Base-by-base conservation (phyloP, 2,888 invertebrate species). In the Therioaphis trifolii region DNA sequence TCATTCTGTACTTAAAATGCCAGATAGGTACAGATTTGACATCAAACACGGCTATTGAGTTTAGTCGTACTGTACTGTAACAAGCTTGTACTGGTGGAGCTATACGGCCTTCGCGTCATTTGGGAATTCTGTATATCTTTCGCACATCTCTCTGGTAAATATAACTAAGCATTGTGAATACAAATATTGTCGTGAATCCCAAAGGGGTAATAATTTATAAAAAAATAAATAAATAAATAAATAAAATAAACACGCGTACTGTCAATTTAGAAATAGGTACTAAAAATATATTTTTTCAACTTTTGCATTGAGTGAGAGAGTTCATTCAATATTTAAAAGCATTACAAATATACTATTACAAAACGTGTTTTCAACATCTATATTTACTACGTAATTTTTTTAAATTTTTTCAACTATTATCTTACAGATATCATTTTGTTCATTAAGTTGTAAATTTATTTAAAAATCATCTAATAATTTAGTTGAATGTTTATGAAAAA, bases 101-200 rank as follows among this genome's bases (percentile, higher is more conserved):
- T 21, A 15, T 35, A 35, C 3, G 49, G 2, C 12, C 9, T 66
- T 29, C 77, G 24, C 24, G 21, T 29, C 21, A 18, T 52, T 35
- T 29, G 52, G 35, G 35, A 78, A 78, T 77, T 77, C 24, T 15
- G 66, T 78, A 40, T 18, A 52, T 27, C 24, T 21, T 68, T 40
- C 14, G 18, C 4, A 27, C 49, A 29, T 77, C 18, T 58, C 2
- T 24, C 21, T 15, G 21, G 77, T 49, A 66, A 35, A 78, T 35
- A 68, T 3, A n/a, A 11, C 49, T 52, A 78, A 66, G 18, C 18
- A 4, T 9, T 18, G 66, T 24, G 66, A 78, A 68, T 68, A 66
- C 35, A 68, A 68, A 69, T 68, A 78, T 68, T 66, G 46, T 77
- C 21, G 21, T 11, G 12, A 76, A 43, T 76, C 75, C 75, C 61